A percentile compares a stretch with the other conserved stretches of the same genome.
Evolutionary conservation across 2,888 invertebrate genomes (phyloP).

Genomic region (Capitulum mitella): DNA sequence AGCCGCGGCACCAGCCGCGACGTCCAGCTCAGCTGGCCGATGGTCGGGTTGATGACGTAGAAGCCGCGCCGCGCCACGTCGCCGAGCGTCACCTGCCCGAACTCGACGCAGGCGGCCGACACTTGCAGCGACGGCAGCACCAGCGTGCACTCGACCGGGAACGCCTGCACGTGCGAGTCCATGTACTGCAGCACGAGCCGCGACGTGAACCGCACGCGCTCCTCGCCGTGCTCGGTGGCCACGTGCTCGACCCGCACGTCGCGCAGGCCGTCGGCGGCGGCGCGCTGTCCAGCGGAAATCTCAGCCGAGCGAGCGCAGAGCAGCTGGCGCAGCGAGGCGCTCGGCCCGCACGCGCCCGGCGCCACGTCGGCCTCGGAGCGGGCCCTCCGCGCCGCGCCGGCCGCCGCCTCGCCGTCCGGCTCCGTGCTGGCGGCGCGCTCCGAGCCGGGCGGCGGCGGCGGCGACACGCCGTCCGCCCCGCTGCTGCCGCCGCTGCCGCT

Average conservation of each 20-base stretch:
- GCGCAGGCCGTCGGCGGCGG: slow-evolving; percentile 35
- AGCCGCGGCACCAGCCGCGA: neutral
- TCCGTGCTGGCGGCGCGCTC: neutral
- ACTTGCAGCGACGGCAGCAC: slow-evolving; percentile 1
- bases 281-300: neutral
- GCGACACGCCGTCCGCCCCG: neutral
- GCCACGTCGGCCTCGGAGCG: neutral
- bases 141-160: slow-evolving; percentile 4
- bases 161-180: slow-evolving; percentile 22
- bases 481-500: no score
- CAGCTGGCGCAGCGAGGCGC: neutral
- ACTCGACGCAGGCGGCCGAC: neutral
- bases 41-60: neutral
- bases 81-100: neutral
- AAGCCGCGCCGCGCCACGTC: neutral
- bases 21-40: slow-evolving; percentile 13
- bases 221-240: slow-evolving; percentile 46
- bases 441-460: neutral
- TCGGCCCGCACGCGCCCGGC: neutral
- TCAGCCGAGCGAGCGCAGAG: neutral
- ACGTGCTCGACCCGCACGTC: slow-evolving; percentile 67
- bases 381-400: neutral
- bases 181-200: slow-evolving; percentile 6
- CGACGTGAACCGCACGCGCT: neutral
- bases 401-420: neutral